Conservation (phyloP, 1,140 invertebrate species). For the Calephelis virginiensis region DNA sequence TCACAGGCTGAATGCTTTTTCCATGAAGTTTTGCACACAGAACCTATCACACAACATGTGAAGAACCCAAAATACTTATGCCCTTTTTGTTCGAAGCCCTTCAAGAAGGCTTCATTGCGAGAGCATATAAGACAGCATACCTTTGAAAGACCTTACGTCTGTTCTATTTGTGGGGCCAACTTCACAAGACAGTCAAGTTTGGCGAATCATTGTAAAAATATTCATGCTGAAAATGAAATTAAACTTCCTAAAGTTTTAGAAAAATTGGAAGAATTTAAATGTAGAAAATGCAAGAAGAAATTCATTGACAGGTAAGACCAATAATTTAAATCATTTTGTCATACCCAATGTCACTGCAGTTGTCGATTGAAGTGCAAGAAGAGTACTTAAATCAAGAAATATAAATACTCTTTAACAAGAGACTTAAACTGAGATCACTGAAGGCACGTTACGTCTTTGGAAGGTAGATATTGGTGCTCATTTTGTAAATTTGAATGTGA, state of each 20-base stretch:
- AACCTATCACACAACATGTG: conserved; percentile 47
- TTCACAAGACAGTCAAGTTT: conserved; percentile 84
- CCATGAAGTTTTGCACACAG: conserved; percentile 82
- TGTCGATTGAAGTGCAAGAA: no score
- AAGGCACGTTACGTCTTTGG: conserved; percentile 59
- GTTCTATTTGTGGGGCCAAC: conserved; percentile 79
- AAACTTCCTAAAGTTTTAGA: not conserved
- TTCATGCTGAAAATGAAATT: conserved; percentile 49
- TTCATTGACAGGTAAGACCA: conserved; percentile 50
- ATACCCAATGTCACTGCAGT: not conserved
- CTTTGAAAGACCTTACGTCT: conserved; percentile 87
- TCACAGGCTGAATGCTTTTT: conserved; percentile 82
- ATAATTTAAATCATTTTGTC: not conserved
- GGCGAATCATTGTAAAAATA: conserved; percentile 75
- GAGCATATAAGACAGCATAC: conserved; percentile 86
- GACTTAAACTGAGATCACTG: no score
- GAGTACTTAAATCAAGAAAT: no score
- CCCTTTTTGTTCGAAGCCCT: conserved; percentile 83
- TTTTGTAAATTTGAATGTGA: conserved; percentile 86
- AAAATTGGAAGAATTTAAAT: conserved; percentile 33
- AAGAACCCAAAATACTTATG: conserved; percentile 80
- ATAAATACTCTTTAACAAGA: no score
- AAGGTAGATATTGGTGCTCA: conserved; percentile 85
- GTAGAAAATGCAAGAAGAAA: conserved; percentile 47
- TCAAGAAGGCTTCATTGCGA: conserved; percentile 83